Evolutionary conservation across 1,140 invertebrate genomes (phyloP).

Genomic region (Caerostris darwini): DNA sequence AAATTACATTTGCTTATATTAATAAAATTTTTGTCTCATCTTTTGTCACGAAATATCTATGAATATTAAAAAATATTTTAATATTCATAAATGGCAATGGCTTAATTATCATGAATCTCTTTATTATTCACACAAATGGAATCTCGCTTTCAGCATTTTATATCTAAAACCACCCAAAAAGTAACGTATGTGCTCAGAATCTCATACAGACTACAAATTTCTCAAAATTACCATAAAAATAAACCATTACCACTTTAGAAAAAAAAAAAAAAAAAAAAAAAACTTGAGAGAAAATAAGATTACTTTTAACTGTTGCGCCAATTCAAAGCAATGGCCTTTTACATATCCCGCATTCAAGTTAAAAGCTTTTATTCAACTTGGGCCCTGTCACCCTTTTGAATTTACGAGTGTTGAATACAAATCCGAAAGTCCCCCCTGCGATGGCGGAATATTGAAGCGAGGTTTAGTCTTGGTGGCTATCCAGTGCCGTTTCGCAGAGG

Average conservation of each 20-base stretch:
- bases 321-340: not conserved
- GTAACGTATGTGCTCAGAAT: not conserved
- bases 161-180: too few relatives aligned
- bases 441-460: conserved; percentile 18
- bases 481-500: not conserved
- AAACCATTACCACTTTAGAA: not conserved
- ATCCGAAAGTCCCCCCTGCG: not conserved
- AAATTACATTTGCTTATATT: too few relatives aligned
- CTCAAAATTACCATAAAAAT: not conserved
- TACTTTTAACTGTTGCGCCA: not conserved
- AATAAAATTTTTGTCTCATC: too few relatives aligned
- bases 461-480: not conserved
- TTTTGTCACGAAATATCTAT: too few relatives aligned
- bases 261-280: too few relatives aligned
- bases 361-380: conserved; percentile 54
- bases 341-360: conserved; percentile 43
- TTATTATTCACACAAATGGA: too few relatives aligned
- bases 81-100: too few relatives aligned
- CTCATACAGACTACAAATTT: not conserved
- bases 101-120: too few relatives aligned
- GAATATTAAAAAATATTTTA: too few relatives aligned
- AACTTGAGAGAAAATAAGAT: not conserved
- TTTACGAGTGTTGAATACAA: conserved; percentile 35
- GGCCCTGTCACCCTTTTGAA: conserved; percentile 24
- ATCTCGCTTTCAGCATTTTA: too few relatives aligned